These are phyloP conservation scores for Acronicta aceris DNA, from an alignment of 2,888 invertebrate species.

Conservation along the genomic window DNA sequence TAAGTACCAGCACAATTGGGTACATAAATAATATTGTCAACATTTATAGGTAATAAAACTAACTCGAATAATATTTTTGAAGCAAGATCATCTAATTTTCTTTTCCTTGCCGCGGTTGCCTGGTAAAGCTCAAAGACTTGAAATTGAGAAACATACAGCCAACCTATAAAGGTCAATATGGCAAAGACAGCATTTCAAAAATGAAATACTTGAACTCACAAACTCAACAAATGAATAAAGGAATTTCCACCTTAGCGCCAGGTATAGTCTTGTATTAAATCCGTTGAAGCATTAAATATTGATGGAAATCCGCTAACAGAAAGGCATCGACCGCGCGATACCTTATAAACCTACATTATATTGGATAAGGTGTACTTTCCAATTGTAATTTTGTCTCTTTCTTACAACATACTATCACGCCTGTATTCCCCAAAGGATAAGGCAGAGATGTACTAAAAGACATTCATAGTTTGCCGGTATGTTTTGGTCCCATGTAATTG, in stretches of 20 bases:
- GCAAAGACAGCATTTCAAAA: not conserved
- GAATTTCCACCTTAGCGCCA: constrained; percentile 22
- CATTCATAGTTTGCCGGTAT: no score
- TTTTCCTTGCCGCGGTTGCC: no score
- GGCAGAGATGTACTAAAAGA: no score
- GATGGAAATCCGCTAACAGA: constrained; percentile 34
- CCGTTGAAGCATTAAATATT: constrained; percentile 36
- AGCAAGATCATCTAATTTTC: no score
- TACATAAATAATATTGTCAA: no score
- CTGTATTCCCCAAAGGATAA: no score
- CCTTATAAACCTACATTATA: constrained; percentile 10
- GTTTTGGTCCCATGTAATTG: no score
- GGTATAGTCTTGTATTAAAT: constrained; percentile 10
- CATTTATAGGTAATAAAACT: no score
- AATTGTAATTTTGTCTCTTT: not conserved
- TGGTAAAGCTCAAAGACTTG: not conserved
- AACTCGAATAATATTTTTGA: no score
- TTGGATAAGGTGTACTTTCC: constrained; percentile 1
- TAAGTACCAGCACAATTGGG: no score
- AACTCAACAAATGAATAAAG: constrained; percentile 24
- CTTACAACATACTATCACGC: no score
- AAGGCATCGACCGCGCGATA: not conserved
- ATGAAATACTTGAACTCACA: constrained; percentile 12
- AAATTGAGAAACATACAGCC: not conserved
- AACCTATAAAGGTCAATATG: not conserved